These are phyloP conservation scores for Nomada lathburiana DNA, from an alignment of 2,888 invertebrate genomes.

Conservation along the genomic window DNA sequence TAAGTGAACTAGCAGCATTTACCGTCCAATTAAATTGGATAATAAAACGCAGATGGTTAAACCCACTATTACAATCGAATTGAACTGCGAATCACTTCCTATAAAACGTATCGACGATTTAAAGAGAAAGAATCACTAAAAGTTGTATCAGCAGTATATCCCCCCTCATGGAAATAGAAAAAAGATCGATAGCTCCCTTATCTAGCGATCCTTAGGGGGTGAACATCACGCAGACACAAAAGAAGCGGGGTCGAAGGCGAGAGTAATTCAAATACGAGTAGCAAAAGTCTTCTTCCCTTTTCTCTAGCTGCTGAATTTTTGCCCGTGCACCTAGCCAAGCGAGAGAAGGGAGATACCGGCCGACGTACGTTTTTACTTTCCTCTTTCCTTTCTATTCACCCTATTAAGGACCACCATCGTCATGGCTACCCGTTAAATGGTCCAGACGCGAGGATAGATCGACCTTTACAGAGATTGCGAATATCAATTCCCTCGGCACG, in stretches of 20 bases:
- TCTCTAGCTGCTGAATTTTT: slow-evolving; percentile 48
- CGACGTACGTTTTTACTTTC: slow-evolving; percentile 41
- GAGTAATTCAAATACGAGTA: slow-evolving; percentile 48
- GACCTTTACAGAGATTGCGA: slow-evolving; percentile 55
- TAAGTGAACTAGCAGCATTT: too few relatives aligned
- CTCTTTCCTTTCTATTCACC: slow-evolving; percentile 26
- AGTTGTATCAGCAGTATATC: slow-evolving; percentile 3
- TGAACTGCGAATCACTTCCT: too few relatives aligned
- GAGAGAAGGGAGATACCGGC: slow-evolving; percentile 59
- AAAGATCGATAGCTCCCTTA: slow-evolving; percentile 28
- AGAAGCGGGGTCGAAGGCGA: slow-evolving; percentile 28
- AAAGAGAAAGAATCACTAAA: neutral
- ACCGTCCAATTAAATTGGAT: too few relatives aligned
- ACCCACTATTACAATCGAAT: neutral
- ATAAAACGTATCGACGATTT: neutral
- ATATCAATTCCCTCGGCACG: slow-evolving; percentile 61
- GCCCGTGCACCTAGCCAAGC: slow-evolving; percentile 43
- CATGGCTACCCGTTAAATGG: slow-evolving; percentile 68
- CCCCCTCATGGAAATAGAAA: slow-evolving; percentile 1
- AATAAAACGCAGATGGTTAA: neutral
- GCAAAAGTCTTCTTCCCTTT: slow-evolving; percentile 42
- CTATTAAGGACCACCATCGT: slow-evolving; percentile 69
- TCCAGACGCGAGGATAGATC: slow-evolving; percentile 61
- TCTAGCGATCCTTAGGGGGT: slow-evolving; percentile 7
- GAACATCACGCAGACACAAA: slow-evolving; percentile 40